These are phyloP conservation scores for Notothenia rossii DNA, from an alignment of 2,113 vertebrate species.

Conservation along the genomic window DNA sequence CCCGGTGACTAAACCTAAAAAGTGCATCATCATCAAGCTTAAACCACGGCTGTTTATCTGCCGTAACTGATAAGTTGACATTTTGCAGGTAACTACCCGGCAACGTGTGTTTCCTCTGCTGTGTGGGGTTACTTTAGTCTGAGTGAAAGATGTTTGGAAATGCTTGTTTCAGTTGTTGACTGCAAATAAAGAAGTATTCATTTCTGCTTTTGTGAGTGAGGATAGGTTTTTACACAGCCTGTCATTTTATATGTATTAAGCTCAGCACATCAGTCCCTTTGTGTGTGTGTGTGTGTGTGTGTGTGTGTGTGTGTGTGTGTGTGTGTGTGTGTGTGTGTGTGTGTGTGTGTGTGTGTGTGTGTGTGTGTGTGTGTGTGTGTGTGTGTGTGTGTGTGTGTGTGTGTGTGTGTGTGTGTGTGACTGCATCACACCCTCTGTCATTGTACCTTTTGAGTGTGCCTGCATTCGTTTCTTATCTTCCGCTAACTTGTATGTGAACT, in stretches of 20 bases:
- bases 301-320: conserved; percentile 11
- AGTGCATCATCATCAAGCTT: conserved; percentile 37
- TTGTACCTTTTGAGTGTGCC: neutral
- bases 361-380: conserved; percentile 8
- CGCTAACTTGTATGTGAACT: too few relatives aligned
- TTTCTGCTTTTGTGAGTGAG: conserved; percentile 24
- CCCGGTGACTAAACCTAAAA: conserved; percentile 41
- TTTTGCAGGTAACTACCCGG: conserved; percentile 18
- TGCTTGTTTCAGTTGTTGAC: conserved; percentile 23
- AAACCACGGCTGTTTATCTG: conserved; percentile 42
- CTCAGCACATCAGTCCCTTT: conserved; percentile 16
- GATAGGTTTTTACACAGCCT: conserved; percentile 16
- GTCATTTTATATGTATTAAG: conserved; percentile 25
- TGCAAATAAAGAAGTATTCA: conserved; percentile 23
- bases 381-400: conserved; percentile 20
- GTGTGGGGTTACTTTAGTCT: conserved; percentile 38
- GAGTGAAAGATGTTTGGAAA: conserved; percentile 46
- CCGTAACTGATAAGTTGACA: conserved; percentile 49
- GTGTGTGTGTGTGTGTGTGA: neutral
- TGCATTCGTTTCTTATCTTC: too few relatives aligned
- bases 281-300: conserved; percentile 10
- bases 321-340: neutral
- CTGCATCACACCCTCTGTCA: neutral
- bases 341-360: too few relatives aligned
- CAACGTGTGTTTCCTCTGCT: conserved; percentile 16